Conservation (phyloP, 2,113 vertebrate species). For the Cynoglossus semilaevis region DNA sequence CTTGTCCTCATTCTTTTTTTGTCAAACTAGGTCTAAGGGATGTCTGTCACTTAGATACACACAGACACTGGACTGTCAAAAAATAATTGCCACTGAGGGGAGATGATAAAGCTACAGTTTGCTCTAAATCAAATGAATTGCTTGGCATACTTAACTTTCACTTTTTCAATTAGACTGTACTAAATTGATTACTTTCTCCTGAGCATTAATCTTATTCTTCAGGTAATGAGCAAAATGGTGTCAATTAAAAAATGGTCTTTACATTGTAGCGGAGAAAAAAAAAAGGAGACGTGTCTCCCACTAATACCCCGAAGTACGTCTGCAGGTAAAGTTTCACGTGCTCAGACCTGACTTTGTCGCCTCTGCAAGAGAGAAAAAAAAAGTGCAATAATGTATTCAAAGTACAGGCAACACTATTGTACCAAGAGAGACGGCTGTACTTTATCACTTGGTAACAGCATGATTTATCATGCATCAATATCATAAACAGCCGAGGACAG, state of each 20-base stretch:
- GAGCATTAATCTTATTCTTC: neutral
- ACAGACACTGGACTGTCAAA: conserved; percentile 6
- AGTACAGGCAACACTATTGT: neutral
- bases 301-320: conserved; percentile 9
- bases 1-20: conserved; percentile 38
- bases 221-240: neutral
- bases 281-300: too few relatives aligned
- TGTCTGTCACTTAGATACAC: conserved; percentile 28
- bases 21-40: conserved; percentile 19
- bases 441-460: neutral
- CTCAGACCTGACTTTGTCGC: too few relatives aligned
- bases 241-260: too few relatives aligned
- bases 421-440: neutral
- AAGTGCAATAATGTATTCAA: neutral
- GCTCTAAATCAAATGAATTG: neutral
- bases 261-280: too few relatives aligned
- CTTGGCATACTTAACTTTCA: conserved; percentile 11
- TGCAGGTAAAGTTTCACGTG: neutral
- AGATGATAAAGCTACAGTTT: conserved; percentile 30
- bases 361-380: too few relatives aligned
- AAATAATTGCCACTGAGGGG: conserved; percentile 23
- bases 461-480: conserved; percentile 7
- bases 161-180: neutral
- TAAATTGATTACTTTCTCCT: conserved; percentile 3
- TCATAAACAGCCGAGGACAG: neutral